These are phyloP conservation scores for Caenorhabditis becei DNA, from an alignment of 2,888 invertebrate species.

Conservation along the genomic window DNA sequence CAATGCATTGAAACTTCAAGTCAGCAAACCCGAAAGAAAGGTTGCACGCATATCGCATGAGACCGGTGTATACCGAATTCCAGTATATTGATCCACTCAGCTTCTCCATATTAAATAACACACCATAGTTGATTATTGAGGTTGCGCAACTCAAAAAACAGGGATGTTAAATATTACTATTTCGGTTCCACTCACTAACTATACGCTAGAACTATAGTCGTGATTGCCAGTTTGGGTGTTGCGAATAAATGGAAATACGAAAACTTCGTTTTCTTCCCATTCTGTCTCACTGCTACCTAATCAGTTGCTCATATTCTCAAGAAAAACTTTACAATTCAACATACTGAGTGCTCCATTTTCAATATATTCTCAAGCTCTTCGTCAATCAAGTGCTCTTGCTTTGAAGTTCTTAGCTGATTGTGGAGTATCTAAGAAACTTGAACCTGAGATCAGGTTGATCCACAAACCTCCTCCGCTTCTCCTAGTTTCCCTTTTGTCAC, in stretches of 20 bases:
- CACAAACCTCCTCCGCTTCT: constrained; percentile 72
- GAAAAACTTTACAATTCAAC: background rate
- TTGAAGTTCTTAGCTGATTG: constrained; percentile 58
- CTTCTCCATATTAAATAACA: constrained; percentile 80
- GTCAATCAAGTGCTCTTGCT: constrained; percentile 56
- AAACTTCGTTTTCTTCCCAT: constrained; percentile 59
- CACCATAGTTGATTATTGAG: constrained; percentile 76
- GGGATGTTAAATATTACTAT: background rate
- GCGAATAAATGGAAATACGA: constrained; percentile 65
- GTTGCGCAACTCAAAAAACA: constrained; percentile 68
- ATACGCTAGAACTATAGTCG: constrained; percentile 62
- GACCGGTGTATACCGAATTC: constrained; percentile 67
- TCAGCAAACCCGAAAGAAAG: constrained; percentile 63
- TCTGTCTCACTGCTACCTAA: constrained; percentile 48
- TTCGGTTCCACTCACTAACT: constrained; percentile 60
- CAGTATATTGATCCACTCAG: constrained; percentile 76
- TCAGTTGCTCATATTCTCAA: background rate
- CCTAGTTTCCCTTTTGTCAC: constrained; percentile 70
- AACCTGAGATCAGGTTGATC: background rate
- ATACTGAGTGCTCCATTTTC: constrained; percentile 59
- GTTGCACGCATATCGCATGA: constrained; percentile 67
- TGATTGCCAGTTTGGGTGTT: constrained; percentile 51
- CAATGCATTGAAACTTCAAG: constrained; percentile 61
- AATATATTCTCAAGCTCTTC: constrained; percentile 65
- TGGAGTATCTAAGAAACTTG: constrained; percentile 32